Evolutionary conservation across 2,113 vertebrate genomes (phyloP).

Genomic region (Leucoraja erinaceus): DNA sequence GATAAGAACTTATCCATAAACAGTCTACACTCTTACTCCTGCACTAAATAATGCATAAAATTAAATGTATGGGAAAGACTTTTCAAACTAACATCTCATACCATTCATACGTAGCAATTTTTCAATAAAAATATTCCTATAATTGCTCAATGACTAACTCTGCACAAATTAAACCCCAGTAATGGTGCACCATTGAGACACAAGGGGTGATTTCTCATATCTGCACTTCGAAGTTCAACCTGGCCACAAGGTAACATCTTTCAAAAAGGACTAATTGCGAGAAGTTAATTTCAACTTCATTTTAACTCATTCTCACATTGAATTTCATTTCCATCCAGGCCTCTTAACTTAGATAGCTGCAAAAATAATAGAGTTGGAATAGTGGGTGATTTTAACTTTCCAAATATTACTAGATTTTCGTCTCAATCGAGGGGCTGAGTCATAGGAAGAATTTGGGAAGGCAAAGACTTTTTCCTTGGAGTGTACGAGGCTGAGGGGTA

Average conservation of each 20-base stretch:
- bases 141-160: neutral
- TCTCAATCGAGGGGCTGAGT: too few species aligned
- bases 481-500: too few species aligned
- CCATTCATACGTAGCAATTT: neutral
- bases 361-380: too few species aligned
- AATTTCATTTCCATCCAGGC: neutral
- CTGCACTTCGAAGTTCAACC: neutral
- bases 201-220: neutral
- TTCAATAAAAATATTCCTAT: neutral
- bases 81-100: neutral
- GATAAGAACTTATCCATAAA: slow-evolving; percentile 1
- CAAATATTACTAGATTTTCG: too few species aligned
- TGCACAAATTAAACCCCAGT: neutral
- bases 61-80: neutral
- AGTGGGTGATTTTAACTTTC: too few species aligned
- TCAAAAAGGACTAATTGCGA: neutral
- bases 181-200: neutral
- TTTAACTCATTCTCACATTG: neutral
- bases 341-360: too few species aligned
- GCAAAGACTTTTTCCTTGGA: too few species aligned
- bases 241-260: neutral
- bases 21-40: neutral
- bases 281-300: neutral
- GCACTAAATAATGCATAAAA: neutral
- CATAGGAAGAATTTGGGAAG: too few species aligned